Evolutionary conservation across 2,113 vertebrate species (phyloP), one percentile per base, ranked within the genome.

Genomic region (Hippocampus zosterae): DNA sequence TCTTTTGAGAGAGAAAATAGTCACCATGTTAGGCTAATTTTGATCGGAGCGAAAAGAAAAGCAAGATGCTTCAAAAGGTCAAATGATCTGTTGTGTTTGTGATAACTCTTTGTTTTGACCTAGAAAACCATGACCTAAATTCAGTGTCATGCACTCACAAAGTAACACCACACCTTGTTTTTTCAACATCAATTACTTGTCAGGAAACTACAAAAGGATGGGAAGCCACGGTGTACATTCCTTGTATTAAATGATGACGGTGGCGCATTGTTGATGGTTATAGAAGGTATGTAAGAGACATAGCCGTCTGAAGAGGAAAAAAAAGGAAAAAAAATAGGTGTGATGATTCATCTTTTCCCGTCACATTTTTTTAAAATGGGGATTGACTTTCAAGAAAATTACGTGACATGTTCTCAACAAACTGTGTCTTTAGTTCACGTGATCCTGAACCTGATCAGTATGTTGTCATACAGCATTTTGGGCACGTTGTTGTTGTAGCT

Each of bases 51-150:
- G 56, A 79, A 78, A 75, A 67, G 41, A 50, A 21, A 21, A 19
- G 0, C 12, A 15, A 66, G 71, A 89, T 77, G 73, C 81, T 78
- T 84, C 76, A 9, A 88, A 81, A 84, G 75, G 81, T 79, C 81
- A 87, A 82, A 77, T 72, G 79, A 78, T 40, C 33, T 75, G 87
- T 44, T 0, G 42, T 13, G 13, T 37, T 37, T 5, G 33, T 37
- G 33, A 6, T 37, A 37, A 37, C 33, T 6, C 33, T 19, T 52
- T 52, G 15, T 52, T 52, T 19, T 52, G 50, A 52, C 4, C 50
- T 55, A 9, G 2, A 55, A 55, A 13, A 55, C 7, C 7, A 19
- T 50, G 48, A 27, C 55, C 55, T 57, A 25, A 27, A 15, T 57
- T 12, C 11, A 27, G 5, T 57, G 12, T 13, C 55, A 27, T 4